Evolutionary conservation across 2,888 invertebrate species (phyloP).

Genomic region (Rhyacophila evoluta): DNA sequence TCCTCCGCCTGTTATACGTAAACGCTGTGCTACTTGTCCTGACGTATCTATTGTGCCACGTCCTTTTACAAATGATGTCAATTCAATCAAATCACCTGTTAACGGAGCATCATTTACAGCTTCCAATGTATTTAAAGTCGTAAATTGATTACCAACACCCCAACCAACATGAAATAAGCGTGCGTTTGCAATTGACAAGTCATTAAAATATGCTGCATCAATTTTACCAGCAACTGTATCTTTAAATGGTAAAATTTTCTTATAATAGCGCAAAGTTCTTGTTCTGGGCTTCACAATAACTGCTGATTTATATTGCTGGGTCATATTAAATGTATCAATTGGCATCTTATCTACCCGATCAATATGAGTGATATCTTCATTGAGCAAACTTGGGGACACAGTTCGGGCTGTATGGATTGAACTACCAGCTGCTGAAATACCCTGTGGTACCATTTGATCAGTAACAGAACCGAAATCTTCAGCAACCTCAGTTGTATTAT

Average conservation of each 20-base stretch:
- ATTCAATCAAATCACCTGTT: conserved; percentile 60
- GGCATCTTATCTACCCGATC: background rate
- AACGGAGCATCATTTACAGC: conserved; percentile 61
- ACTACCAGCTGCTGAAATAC: conserved; percentile 36
- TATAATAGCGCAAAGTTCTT: conserved; percentile 63
- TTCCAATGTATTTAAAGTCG: conserved; percentile 68
- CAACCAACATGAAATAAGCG: conserved; percentile 81
- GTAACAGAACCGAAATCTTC: conserved; percentile 61
- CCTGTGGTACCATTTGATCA: conserved; percentile 64
- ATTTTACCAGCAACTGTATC: conserved; percentile 65
- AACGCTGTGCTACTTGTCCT: conserved; percentile 59
- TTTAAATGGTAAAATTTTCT: conserved; percentile 65
- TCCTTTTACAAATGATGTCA: conserved; percentile 61
- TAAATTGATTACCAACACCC: conserved; percentile 74
- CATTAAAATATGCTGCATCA: conserved; percentile 66
- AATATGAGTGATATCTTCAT: background rate
- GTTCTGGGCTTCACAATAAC: conserved; percentile 62
- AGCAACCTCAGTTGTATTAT: conserved; percentile 60
- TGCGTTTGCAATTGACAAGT: conserved; percentile 72
- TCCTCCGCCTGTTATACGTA: conserved; percentile 58
- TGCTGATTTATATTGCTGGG: background rate
- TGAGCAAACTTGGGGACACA: conserved; percentile 1
- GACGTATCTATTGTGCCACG: conserved; percentile 63
- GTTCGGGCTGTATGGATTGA: conserved; percentile 1
- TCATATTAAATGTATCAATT: background rate